Evolutionary conservation across 2,888 invertebrate species (phyloP).

Genomic region (Tubulanus polymorphus): DNA sequence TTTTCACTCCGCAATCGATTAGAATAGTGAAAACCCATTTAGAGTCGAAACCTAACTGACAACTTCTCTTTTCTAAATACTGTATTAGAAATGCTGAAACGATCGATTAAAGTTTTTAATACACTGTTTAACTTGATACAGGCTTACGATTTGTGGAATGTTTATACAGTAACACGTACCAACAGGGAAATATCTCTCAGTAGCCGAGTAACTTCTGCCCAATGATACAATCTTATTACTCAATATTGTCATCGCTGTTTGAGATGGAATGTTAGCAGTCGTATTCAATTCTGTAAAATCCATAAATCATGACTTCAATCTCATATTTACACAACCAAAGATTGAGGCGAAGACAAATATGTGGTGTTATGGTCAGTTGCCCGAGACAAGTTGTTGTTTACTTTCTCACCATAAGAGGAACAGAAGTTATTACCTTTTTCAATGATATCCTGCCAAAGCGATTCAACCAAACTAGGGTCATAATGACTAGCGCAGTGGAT

Average conservation of each 20-base stretch:
- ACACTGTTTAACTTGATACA: neutral
- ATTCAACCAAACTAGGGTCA: conserved; percentile 81
- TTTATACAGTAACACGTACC: conserved; percentile 59
- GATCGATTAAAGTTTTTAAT: neutral
- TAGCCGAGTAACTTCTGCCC: conserved; percentile 73
- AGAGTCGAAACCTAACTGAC: conserved; percentile 39
- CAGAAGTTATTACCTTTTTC: conserved; percentile 56
- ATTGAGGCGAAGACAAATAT: too few species aligned
- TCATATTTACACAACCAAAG: too few species aligned
- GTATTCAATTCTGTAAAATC: conserved; percentile 4
- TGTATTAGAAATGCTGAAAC: conserved; percentile 51
- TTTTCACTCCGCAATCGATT: conserved; percentile 70
- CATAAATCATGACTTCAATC: too few species aligned
- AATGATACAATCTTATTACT: conserved; percentile 68
- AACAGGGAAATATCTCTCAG: conserved; percentile 83
- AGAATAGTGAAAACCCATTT: conserved; percentile 72
- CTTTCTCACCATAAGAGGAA: too few species aligned
- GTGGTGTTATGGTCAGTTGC: too few species aligned
- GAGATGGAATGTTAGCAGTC: neutral
- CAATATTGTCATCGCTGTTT: conserved; percentile 55
- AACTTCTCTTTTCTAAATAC: conserved; percentile 48
- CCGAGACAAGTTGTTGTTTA: too few species aligned
- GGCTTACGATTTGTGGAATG: neutral
- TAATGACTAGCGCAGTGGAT: conserved; percentile 91
- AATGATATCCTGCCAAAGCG: conserved; percentile 83